phyloP scores from a whole-genome alignment of 2,113 vertebrate species.

The Pangasianodon hypophthalmus region DNA sequence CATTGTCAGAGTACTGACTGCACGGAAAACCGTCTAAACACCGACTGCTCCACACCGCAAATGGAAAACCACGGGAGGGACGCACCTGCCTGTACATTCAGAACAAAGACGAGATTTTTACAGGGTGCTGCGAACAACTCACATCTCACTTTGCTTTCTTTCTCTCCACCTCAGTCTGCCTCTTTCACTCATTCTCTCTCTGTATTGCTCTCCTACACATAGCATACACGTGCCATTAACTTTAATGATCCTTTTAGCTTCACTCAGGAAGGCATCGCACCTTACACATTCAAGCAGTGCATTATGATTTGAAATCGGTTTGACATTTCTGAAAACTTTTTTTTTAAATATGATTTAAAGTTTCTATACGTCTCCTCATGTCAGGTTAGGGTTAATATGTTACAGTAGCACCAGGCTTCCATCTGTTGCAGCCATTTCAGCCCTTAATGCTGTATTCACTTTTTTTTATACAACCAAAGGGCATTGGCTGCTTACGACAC shows the following conservation, averaged over 20 bases:
- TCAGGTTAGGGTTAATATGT: conserved; percentile 55
- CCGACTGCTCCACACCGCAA: background rate
- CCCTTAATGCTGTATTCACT: conserved; percentile 56
- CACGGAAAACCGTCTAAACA: conserved; percentile 90
- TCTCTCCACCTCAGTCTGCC: conserved; percentile 1
- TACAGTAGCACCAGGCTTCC: conserved; percentile 50
- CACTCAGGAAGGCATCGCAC: conserved; percentile 53
- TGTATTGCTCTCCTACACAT: conserved; percentile 17
- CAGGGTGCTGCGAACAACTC: conserved; percentile 34
- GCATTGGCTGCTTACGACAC: conserved; percentile 27
- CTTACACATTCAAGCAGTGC: conserved; percentile 26
- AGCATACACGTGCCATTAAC: conserved; percentile 22
- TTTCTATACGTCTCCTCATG: background rate
- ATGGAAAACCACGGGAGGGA: conserved; percentile 33
- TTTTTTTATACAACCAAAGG: conserved; percentile 53
- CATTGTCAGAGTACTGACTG: conserved; percentile 93
- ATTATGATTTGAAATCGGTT: conserved; percentile 9
- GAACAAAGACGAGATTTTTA: conserved; percentile 55
- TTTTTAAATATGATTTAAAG: conserved; percentile 13
- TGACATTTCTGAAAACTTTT: background rate
- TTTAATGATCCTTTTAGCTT: conserved; percentile 39
- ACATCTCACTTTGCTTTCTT: background rate
- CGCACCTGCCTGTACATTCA: conserved; percentile 42
- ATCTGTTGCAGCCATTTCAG: conserved; percentile 24
- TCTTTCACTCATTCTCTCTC: background rate